These are phyloP conservation scores for Emmelina monodactyla DNA, from an alignment of 2,888 invertebrate genomes.

Conservation along the genomic window DNA sequence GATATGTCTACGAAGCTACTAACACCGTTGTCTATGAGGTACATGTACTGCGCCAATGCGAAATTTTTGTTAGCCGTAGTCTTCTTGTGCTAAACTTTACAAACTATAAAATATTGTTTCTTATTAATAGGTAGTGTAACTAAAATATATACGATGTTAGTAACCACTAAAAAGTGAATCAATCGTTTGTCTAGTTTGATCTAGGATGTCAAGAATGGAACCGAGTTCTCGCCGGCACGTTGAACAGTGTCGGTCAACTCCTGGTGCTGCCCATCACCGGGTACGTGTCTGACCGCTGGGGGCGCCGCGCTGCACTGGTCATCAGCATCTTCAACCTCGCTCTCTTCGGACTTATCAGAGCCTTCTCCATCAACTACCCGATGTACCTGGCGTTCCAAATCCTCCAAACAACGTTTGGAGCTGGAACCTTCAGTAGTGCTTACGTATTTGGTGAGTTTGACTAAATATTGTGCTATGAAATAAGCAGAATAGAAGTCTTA, in stretches of 20 bases:
- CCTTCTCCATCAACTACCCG: constrained; percentile 62
- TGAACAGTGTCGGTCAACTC: constrained; percentile 74
- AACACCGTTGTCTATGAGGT: constrained; percentile 27
- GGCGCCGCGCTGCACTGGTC: constrained; percentile 56
- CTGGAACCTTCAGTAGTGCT: constrained; percentile 60
- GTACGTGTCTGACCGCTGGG: constrained; percentile 71
- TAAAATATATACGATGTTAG: too few relatives aligned
- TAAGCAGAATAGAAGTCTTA: not conserved
- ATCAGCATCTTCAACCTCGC: constrained; percentile 48
- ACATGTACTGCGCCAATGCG: constrained; percentile 11
- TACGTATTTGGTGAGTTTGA: constrained; percentile 39
- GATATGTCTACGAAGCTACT: constrained; percentile 21
- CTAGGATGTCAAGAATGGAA: constrained; percentile 75
- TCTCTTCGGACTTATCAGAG: constrained; percentile 55
- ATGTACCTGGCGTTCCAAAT: constrained; percentile 62
- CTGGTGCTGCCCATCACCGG: constrained; percentile 74
- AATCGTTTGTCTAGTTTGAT: constrained; percentile 52
- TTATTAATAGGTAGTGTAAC: too few relatives aligned
- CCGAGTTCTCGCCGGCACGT: constrained; percentile 73
- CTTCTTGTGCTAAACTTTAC: too few relatives aligned
- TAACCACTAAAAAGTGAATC: too few relatives aligned
- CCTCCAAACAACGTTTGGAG: constrained; percentile 58
- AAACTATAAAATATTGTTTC: too few relatives aligned
- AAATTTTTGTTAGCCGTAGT: too few relatives aligned
- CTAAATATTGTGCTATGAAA: not conserved